Percentiles rank a stretch among this genome's conserved stretches.
phyloP scores from a whole-genome alignment of 2,888 invertebrate genomes.

The Tinea pellionella region DNA sequence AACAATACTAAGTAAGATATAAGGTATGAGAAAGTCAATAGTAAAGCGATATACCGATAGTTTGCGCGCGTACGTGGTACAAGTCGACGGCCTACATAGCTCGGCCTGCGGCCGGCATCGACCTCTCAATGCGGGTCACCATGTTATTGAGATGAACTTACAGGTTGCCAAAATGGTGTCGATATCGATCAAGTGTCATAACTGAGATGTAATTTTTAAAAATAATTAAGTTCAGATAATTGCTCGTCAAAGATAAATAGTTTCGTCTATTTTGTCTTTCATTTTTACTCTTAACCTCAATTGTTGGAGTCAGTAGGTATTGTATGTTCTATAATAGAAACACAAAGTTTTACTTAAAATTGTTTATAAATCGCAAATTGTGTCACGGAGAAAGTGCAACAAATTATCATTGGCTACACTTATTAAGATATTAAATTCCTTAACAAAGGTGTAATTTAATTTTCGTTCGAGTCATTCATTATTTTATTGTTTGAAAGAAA shows the following conservation, averaged over 20 bases:
- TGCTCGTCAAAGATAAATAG: neutral
- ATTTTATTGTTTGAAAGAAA: neutral
- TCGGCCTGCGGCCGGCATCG: slow-evolving; percentile 38
- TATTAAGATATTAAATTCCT: neutral
- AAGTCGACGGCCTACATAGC: slow-evolving; percentile 27
- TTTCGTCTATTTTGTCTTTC: neutral
- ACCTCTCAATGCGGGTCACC: slow-evolving; percentile 46
- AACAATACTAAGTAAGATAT: too few relatives aligned
- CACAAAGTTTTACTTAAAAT: neutral
- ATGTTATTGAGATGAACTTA: slow-evolving; percentile 41
- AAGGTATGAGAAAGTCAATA: too few relatives aligned
- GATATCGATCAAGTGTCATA: slow-evolving; percentile 1
- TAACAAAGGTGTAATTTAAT: neutral
- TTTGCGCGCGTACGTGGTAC: slow-evolving; percentile 19
- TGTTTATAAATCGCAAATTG: neutral
- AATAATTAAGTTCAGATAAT: neutral
- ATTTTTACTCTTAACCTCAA: neutral
- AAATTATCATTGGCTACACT: neutral
- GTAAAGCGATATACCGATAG: neutral
- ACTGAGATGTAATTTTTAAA: neutral
- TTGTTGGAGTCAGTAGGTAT: neutral
- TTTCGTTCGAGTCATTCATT: neutral
- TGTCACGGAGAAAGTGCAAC: neutral
- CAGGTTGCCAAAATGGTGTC: slow-evolving; percentile 15
- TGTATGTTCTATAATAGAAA: neutral